phyloP scores from a whole-genome alignment of 2,113 vertebrate species.

The Nyctibius bracteatus region DNA sequence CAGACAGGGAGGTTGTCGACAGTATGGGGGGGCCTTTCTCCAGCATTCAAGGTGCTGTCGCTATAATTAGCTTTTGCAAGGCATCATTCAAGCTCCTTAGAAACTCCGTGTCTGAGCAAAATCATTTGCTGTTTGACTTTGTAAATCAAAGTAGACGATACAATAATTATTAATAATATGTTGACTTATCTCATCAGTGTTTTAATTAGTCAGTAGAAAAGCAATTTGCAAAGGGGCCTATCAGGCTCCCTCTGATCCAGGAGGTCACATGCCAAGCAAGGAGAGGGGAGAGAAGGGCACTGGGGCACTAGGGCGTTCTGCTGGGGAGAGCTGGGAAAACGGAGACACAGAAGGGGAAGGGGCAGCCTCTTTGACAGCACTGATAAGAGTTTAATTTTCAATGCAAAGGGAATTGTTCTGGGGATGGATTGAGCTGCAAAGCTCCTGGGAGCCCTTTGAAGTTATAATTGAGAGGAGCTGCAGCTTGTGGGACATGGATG shows the following conservation, averaged over 20 bases:
- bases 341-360: background rate
- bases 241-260: background rate
- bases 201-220: conserved; percentile 59
- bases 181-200: conserved; percentile 61
- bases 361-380: background rate
- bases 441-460: conserved; percentile 56
- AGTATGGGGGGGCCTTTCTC: background rate
- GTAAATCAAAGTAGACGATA: conserved; percentile 54
- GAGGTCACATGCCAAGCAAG: background rate
- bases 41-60: background rate
- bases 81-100: background rate
- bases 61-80: background rate
- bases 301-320: background rate
- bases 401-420: conserved; percentile 31
- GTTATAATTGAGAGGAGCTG: conserved; percentile 50
- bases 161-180: conserved; percentile 65
- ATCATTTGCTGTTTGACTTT: conserved; percentile 43
- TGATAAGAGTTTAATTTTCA: conserved; percentile 32
- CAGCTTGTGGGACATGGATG: conserved; percentile 16
- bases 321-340: background rate
- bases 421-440: background rate
- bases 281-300: conserved; percentile 12
- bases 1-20: fast-evolving
- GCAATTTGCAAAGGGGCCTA: conserved; percentile 23
- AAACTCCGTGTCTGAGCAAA: background rate